Base-by-base conservation (phyloP, 2,113 vertebrate species). In the Dicentrarchus labrax region DNA sequence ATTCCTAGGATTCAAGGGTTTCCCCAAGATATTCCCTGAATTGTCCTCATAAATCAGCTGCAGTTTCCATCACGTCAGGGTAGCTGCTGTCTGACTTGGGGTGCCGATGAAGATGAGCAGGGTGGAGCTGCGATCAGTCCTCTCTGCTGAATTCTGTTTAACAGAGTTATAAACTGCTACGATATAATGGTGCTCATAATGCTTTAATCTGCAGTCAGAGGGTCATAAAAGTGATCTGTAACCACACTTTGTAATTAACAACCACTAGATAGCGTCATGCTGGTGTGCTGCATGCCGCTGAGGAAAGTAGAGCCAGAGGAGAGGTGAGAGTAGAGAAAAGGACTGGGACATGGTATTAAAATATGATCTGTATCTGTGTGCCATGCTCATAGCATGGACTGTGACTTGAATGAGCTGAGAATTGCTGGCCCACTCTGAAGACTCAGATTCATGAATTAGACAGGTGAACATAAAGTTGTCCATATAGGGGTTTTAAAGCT, bases 111-210 rank as follows among this genome's bases (percentile, higher is more conserved):
- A 71, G 67, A 87, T 22, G 43, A 85, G 84, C 38, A 3, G 83
- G 88, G 86, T 66, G 77, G 77, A 51, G 67, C 51, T 36, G 73
- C 72, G 57, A 88, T 78, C 83, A 50, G 45, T 50, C 68, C 65
- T 71, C 60, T 47, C 65, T 61, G 78, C 85, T 85, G 88, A 91
- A 87, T 92, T 82, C 88, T 88, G 83, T 78, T 89, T 89, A 91
- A 89, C 86, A 79, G 83, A 87, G 85, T 94, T 93, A 92, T 91
- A 93, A 91, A 91, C 87, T 70, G 85, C 69, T 24, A 43, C 71
- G 22, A 59, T 41, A 59, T 85, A 88, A 94, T 87, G 78, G 83
- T 54, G 68, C 72, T 84, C 80, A 86, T 90, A 90, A 89, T 15
- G 60, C 81, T 76, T 51, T 89, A 82, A 92, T 91, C 88, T 86